These are phyloP conservation scores for Stichopus chloronotus DNA, from an alignment of 35 echinoderm and acorn worm species.

Conservation along the genomic window DNA sequence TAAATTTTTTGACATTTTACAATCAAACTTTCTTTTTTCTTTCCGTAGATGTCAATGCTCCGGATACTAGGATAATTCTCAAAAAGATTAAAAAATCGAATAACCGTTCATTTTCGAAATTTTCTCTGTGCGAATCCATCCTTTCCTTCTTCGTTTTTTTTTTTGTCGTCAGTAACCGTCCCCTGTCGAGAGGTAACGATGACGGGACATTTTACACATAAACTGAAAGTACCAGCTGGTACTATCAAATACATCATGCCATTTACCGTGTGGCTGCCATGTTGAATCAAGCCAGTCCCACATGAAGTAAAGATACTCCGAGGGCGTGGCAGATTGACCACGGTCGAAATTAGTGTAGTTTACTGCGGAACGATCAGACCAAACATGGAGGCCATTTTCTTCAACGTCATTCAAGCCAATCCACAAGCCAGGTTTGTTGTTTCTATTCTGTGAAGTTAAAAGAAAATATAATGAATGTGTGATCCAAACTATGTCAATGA, in stretches of 20 bases:
- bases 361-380: neutral
- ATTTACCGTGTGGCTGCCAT: slow-evolving; percentile 19
- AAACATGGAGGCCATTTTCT: slow-evolving; percentile 12
- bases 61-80: too few relatives aligned
- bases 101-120: too few relatives aligned
- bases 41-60: too few relatives aligned
- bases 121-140: too few relatives aligned
- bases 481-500: too few relatives aligned
- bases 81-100: too few relatives aligned
- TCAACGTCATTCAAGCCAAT: slow-evolving; percentile 40
- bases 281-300: neutral
- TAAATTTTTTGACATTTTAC: too few relatives aligned
- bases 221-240: neutral
- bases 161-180: too few relatives aligned
- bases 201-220: slow-evolving; percentile 47
- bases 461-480: neutral
- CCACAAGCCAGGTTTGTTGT: slow-evolving; percentile 41
- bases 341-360: slow-evolving; percentile 3
- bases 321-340: neutral
- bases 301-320: slow-evolving; percentile 3
- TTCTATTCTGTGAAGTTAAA: neutral
- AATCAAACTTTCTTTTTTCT: too few relatives aligned
- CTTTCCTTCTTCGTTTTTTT: too few relatives aligned
- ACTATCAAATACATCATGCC: slow-evolving; percentile 29
- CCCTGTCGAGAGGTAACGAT: too few relatives aligned